phyloP scores from a whole-genome alignment of 2,113 vertebrate genomes.

The Thryonomys swinderianus region DNA sequence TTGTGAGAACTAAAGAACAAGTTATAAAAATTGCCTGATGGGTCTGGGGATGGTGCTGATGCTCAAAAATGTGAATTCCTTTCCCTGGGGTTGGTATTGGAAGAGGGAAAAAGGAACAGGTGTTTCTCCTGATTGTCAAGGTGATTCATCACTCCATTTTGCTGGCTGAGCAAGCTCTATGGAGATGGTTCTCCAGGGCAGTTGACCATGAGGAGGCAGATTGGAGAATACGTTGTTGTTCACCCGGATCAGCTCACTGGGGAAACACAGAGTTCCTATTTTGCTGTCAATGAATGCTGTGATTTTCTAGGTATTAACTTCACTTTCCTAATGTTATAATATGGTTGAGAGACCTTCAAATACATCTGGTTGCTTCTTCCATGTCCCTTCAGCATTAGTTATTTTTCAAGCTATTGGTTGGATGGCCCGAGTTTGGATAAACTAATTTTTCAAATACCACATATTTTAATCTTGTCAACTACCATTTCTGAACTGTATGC shows the following conservation, averaged over 20 bases:
- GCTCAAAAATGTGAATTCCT: background rate
- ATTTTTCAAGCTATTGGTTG: background rate
- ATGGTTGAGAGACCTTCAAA: background rate
- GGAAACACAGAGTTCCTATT: background rate
- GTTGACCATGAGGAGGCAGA: background rate
- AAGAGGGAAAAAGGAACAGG: background rate
- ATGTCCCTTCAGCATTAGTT: background rate
- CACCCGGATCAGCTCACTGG: background rate
- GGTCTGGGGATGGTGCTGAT: background rate
- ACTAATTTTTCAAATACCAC: background rate
- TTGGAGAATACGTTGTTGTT: background rate
- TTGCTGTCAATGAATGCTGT: background rate
- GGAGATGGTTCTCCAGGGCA: background rate
- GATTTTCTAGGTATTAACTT: background rate
- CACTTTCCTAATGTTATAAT: background rate
- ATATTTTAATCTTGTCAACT: background rate
- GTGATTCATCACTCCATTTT: background rate
- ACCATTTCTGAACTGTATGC: constrained; percentile 12
- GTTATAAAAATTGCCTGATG: background rate
- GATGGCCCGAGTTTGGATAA: background rate
- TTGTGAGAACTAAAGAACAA: background rate
- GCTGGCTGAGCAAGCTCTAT: background rate
- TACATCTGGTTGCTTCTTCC: background rate
- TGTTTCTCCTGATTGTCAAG: background rate
- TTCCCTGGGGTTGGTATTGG: background rate